phyloP scores from a whole-genome alignment of 2,797 vertebrate genomes.

The Pseudotriccus pelzelni region DNA sequence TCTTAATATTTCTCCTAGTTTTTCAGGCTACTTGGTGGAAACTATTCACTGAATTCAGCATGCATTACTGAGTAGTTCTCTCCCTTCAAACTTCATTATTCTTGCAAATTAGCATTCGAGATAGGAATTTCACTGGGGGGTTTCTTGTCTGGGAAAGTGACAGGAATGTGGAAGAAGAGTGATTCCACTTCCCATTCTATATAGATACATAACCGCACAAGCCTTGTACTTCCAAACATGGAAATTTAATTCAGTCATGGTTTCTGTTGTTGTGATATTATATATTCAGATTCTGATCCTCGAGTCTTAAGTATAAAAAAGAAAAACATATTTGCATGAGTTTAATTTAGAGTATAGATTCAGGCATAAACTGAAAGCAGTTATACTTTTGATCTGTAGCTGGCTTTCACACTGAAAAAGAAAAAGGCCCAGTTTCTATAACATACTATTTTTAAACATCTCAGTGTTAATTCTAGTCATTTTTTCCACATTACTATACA shows the following conservation, averaged over 20 bases:
- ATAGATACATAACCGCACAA: neutral
- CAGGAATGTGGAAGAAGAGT: neutral
- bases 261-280: neutral
- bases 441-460: conserved; percentile 38
- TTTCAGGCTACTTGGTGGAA: neutral
- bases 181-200: conserved; percentile 14
- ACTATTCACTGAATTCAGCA: neutral
- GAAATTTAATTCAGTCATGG: neutral
- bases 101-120: neutral
- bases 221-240: conserved; percentile 52
- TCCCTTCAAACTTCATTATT: neutral
- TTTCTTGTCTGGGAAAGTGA: neutral
- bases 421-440: neutral
- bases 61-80: neutral
- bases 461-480: conserved; percentile 19
- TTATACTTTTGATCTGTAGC: conserved; percentile 19
- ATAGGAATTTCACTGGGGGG: neutral
- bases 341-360: conserved; percentile 41
- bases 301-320: conserved; percentile 17
- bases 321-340: conserved; percentile 32
- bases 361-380: conserved; percentile 13
- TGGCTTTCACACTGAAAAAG: conserved; percentile 7
- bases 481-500: conserved; percentile 42
- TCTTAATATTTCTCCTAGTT: neutral
- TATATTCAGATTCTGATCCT: conserved; percentile 31